These are phyloP conservation scores for Lepidochrysops patricia DNA, from an alignment of 2,888 invertebrate genomes.

Conservation along the genomic window DNA sequence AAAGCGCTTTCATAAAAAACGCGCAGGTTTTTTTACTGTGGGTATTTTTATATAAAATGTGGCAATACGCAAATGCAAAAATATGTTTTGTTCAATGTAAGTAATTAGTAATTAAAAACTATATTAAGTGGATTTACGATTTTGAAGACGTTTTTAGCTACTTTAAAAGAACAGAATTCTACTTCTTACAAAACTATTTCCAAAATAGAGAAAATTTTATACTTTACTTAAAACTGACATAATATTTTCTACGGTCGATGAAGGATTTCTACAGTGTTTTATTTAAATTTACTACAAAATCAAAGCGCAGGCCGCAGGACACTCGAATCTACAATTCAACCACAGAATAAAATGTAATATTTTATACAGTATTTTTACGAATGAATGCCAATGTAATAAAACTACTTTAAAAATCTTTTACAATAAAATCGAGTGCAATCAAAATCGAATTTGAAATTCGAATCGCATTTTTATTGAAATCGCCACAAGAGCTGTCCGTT, in stretches of 20 bases:
- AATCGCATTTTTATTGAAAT: slow-evolving; percentile 17
- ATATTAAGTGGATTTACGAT: no score
- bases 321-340: not conserved
- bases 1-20: slow-evolving; percentile 32
- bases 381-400: not conserved
- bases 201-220: no score
- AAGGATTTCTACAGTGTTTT: no score
- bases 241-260: no score
- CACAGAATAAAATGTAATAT: not conserved
- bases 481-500: slow-evolving; percentile 32
- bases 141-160: no score
- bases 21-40: slow-evolving; percentile 22
- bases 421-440: not conserved
- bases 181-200: no score
- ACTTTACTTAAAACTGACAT: no score
- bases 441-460: not conserved
- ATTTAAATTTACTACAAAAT: not conserved
- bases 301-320: not conserved
- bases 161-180: no score
- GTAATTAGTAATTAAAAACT: no score
- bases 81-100: not conserved
- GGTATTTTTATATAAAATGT: not conserved
- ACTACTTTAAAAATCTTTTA: not conserved
- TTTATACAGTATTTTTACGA: not conserved
- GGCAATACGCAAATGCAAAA: no score